Evolutionary conservation across 2,888 invertebrate species (phyloP).

Genomic region (Spisula subtruncata): DNA sequence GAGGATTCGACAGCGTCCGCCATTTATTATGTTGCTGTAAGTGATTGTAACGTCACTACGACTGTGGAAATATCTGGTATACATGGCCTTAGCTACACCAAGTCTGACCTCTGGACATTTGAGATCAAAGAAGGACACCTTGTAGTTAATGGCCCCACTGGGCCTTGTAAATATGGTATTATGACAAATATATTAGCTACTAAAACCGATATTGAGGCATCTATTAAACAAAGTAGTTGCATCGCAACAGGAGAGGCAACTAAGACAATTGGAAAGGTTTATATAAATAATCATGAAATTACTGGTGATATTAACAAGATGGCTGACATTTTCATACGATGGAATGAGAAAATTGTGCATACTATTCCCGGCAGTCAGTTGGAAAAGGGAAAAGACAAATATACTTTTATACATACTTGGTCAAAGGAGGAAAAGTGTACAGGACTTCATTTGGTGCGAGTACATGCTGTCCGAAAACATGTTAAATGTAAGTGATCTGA

Average conservation of each 20-base stretch:
- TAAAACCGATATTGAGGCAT: constrained; percentile 28
- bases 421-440: constrained; percentile 61
- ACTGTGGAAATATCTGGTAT: constrained; percentile 62
- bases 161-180: constrained; percentile 78
- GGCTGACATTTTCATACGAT: constrained; percentile 69
- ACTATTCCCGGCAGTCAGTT: constrained; percentile 63
- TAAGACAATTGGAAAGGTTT: constrained; percentile 60
- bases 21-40: constrained; percentile 70
- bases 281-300: constrained; percentile 68
- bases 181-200: constrained; percentile 70
- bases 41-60: constrained; percentile 39
- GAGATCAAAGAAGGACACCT: constrained; percentile 62
- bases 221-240: constrained; percentile 62
- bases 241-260: constrained; percentile 74
- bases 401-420: constrained; percentile 74
- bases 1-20: constrained; percentile 77
- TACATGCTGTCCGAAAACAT: constrained; percentile 74
- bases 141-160: constrained; percentile 74
- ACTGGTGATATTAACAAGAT: constrained; percentile 71
- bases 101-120: constrained; percentile 78
- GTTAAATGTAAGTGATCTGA: constrained; percentile 64
- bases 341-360: constrained; percentile 67
- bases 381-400: constrained; percentile 60
- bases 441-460: constrained; percentile 75
- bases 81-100: constrained; percentile 65